These are phyloP conservation scores for Drosophila baimaii DNA, from an alignment of 1,140 invertebrate species.

Conservation along the genomic window DNA sequence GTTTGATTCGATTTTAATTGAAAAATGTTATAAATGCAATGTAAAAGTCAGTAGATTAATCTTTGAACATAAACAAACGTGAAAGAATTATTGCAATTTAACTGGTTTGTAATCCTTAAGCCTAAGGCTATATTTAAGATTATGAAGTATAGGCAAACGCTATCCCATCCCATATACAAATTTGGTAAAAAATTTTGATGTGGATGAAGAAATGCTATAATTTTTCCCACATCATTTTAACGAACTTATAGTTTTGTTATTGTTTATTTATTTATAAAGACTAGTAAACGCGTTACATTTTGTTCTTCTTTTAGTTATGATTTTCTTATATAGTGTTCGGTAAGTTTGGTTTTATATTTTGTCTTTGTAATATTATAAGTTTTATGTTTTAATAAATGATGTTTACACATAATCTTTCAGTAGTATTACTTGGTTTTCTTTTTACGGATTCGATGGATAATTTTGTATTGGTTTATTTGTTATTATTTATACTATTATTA, in stretches of 20 bases:
- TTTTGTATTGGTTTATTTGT: neutral
- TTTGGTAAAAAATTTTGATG: neutral
- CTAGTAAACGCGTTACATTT: neutral
- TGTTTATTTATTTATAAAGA: neutral
- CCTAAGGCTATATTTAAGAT: neutral
- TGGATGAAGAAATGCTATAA: neutral
- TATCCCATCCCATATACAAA: too few relatives aligned
- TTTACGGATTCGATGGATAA: neutral
- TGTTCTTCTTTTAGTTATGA: too few relatives aligned
- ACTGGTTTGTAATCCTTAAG: neutral
- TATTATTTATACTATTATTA: neutral
- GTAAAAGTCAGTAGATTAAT: neutral
- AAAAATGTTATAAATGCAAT: slow-evolving; percentile 9
- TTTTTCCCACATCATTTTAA: neutral
- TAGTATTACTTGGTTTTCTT: neutral
- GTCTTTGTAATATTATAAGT: neutral
- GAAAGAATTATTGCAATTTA: slow-evolving; percentile 3
- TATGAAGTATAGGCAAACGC: neutral
- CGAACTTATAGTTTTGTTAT: neutral
- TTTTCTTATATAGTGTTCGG: too few relatives aligned
- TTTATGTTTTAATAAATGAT: neutral
- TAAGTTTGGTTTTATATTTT: neutral
- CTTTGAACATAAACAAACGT: slow-evolving; percentile 7
- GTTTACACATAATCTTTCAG: neutral
- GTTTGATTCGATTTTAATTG: slow-evolving; percentile 27